Percentiles rank a stretch among this genome's conserved stretches.
Evolutionary conservation across 2,113 vertebrate genomes (phyloP).

Genomic region (Sylvilagus bachmani): DNA sequence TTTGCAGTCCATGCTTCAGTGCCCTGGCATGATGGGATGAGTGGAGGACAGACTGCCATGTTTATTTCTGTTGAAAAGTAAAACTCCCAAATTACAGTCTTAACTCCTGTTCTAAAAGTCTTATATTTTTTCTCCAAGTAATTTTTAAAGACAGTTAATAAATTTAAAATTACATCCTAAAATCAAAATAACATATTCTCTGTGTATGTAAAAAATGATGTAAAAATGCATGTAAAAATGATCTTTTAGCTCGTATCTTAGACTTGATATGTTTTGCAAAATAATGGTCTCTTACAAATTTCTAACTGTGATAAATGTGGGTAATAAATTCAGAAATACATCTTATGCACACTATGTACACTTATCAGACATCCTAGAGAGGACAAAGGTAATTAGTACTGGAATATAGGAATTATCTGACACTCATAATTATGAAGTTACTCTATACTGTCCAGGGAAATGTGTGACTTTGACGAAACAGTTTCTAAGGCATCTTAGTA

Average conservation of each 20-base stretch:
- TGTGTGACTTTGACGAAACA: too few relatives aligned
- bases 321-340: not conserved
- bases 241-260: not conserved
- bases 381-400: not conserved
- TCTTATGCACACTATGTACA: rapidly evolving
- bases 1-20: constrained; percentile 21
- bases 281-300: not conserved
- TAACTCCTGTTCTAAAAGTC: not conserved
- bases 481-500: not conserved
- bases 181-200: not conserved
- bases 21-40: not conserved
- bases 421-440: not conserved
- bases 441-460: not conserved
- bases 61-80: constrained; percentile 23
- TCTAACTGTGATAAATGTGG: not conserved
- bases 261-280: not conserved
- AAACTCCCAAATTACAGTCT: not conserved
- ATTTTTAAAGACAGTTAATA: not conserved
- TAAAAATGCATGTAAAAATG: too few relatives aligned
- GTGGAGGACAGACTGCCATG: not conserved
- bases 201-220: not conserved
- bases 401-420: not conserved
- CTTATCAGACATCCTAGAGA: not conserved
- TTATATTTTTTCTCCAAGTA: not conserved
- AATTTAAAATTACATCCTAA: not conserved